Percentiles rank a stretch among this genome's conserved stretches.
phyloP scores from a whole-genome alignment of 2,797 vertebrate species.

The Gymnopithys bicolor region DNA sequence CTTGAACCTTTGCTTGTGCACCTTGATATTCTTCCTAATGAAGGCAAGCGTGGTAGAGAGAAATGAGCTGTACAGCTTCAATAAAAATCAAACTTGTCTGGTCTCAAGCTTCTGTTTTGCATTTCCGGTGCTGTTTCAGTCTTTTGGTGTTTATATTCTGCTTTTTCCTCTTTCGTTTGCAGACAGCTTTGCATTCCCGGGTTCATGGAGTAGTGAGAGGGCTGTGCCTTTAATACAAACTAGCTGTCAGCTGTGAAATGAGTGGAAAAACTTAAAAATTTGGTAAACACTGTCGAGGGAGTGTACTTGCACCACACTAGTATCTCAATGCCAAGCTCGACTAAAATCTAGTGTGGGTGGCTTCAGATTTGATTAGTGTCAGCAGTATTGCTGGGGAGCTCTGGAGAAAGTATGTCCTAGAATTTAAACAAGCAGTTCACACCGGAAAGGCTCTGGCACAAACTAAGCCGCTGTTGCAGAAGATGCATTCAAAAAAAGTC shows the following conservation, averaged over 20 bases:
- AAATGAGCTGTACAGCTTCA: neutral
- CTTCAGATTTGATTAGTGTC: slow-evolving; percentile 5
- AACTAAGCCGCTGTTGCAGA: neutral
- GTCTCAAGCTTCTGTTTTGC: neutral
- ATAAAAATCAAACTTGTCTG: neutral
- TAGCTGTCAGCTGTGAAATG: slow-evolving; percentile 35
- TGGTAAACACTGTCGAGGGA: neutral
- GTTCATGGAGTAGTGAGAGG: neutral
- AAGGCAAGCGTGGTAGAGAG: neutral
- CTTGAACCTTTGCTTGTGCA: neutral
- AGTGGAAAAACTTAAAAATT: slow-evolving; percentile 6
- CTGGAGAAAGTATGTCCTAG: neutral
- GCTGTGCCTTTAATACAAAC: neutral
- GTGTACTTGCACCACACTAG: neutral
- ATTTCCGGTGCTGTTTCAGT: neutral
- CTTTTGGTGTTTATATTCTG: neutral
- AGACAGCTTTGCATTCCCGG: neutral
- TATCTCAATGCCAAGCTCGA: neutral
- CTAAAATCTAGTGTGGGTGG: neutral
- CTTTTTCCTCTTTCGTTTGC: neutral
- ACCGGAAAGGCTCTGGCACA: neutral
- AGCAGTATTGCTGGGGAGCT: neutral
- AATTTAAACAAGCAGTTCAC: neutral
- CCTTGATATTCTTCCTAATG: rapidly evolving
- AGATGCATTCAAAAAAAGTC: neutral